Base-by-base conservation (phyloP, 2,888 invertebrate species). In the Sthenelais limicola region DNA sequence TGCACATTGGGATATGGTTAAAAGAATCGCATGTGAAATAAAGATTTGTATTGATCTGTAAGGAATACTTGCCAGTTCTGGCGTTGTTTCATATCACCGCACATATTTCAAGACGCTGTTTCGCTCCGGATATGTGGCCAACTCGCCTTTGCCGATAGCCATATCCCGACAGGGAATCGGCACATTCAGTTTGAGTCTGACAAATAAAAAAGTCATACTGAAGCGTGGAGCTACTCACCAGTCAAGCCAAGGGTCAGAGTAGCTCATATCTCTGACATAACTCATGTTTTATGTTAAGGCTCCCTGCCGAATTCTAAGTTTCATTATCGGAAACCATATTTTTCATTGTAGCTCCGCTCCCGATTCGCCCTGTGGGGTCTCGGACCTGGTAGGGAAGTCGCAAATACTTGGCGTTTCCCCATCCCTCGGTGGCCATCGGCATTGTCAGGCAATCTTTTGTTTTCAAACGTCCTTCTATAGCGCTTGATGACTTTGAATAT, bases 21-120 rank as follows among this genome's bases (percentile, higher is more conserved):
- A 62, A 62, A 62, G 62, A 62, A 62, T 62, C 24, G 62, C 62
- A 62, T 62, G 62, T 62, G 62, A 62, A 62, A 38, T 62, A 62
- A 62, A 62, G 62, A 62, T 62, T 62, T 21, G 62, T 62, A 62
- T 62, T 62, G 62, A 62, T 35, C 62, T 9, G 62, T 43, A 33
- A 62, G 35, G 43, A 62, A 62, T 62, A 62, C 38, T 62, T 62
- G 62, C 38, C 12, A 35, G 35, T 35, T 62, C 43, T 62, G 62
- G 62, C 38, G 62, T 35, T 12, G 35, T n/a, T 62, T 35, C 62
- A 62, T 62, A 62, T 62, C 62, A 43, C 21, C 5, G 5, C 21
- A 24, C 62, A 62, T 62, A 62, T 62, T 62, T 62, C 62, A 62
- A 24, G 35, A 12, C 26, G 62, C 30, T 33, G 56, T 56, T 32